Percentiles rank a stretch among this genome's conserved stretches.
Evolutionary conservation across 2,888 invertebrate genomes (phyloP).

Genomic region (Melinaea menophilus): DNA sequence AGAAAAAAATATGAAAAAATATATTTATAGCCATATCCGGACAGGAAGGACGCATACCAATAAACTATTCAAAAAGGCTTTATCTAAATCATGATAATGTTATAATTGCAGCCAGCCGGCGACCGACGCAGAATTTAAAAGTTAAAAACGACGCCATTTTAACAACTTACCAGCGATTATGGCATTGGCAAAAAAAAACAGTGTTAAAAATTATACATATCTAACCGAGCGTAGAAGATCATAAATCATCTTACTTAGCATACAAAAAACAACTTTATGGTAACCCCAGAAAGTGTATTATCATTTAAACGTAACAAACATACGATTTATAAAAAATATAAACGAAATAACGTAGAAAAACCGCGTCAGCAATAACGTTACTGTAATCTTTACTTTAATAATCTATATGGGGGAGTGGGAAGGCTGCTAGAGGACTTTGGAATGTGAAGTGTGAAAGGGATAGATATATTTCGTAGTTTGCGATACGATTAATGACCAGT

Average conservation of each 20-base stretch:
- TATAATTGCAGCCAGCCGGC: constrained; percentile 63
- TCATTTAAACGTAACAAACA: constrained; percentile 26
- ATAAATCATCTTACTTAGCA: constrained; percentile 25
- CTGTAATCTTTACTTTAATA: constrained; percentile 64
- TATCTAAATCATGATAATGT: constrained; percentile 71
- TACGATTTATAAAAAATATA: constrained; percentile 56
- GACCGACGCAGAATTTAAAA: constrained; percentile 56
- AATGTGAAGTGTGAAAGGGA: constrained; percentile 48
- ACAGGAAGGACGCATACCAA: constrained; percentile 62
- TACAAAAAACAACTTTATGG: constrained; percentile 25
- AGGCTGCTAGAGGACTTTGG: constrained; percentile 24
- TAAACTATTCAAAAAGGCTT: constrained; percentile 57
- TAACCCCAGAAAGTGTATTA: constrained; percentile 22
- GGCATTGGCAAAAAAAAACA: constrained; percentile 58
- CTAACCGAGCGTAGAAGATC: constrained; percentile 30
- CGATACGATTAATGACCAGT: constrained; percentile 50
- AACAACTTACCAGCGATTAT: constrained; percentile 57
- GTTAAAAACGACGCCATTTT: constrained; percentile 63
- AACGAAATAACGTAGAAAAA: constrained; percentile 65
- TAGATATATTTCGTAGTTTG: constrained; percentile 44
- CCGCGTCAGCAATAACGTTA: constrained; percentile 61
- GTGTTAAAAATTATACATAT: constrained; percentile 65
- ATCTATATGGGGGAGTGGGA: constrained; percentile 57
- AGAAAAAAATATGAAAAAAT: constrained; percentile 15
- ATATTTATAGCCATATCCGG: constrained; percentile 26